Conservation (phyloP, 2,113 vertebrate species). For the Oncorhynchus gorbuscha region DNA sequence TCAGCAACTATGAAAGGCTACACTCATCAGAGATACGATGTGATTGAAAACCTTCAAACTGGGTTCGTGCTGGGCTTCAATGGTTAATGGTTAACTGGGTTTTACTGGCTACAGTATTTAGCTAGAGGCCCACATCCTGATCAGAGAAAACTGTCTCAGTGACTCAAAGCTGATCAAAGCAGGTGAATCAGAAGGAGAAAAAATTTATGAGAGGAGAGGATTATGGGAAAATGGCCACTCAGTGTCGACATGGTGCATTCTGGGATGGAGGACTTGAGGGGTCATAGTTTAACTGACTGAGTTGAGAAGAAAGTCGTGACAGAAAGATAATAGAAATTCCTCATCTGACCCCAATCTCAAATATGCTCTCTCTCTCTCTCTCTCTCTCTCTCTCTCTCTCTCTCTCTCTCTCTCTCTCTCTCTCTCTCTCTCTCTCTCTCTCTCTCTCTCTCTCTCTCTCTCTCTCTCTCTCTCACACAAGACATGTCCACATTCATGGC, state of each 20-base stretch:
- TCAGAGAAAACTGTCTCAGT: conserved; percentile 1
- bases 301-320: neutral
- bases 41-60: conserved; percentile 7
- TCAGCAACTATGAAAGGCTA: conserved; percentile 23
- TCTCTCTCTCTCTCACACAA: neutral
- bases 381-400: neutral
- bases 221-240: neutral
- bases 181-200: neutral
- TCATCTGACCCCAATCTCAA: too few species aligned
- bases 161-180: neutral
- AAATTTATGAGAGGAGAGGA: neutral
- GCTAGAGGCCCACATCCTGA: conserved; percentile 4
- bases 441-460: neutral
- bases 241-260: neutral
- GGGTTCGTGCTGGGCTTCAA: too few species aligned
- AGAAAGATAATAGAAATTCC: neutral
- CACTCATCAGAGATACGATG: conserved; percentile 28
- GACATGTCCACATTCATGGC: neutral
- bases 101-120: neutral
- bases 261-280: neutral
- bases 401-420: neutral
- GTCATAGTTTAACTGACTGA: conserved; percentile 1
- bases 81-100: neutral
- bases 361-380: neutral
- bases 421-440: neutral